Percentiles rank a stretch among this genome's conserved stretches.
Conservation (phyloP, 2,888 invertebrate species). For the Chrysina gloriosa region DNA sequence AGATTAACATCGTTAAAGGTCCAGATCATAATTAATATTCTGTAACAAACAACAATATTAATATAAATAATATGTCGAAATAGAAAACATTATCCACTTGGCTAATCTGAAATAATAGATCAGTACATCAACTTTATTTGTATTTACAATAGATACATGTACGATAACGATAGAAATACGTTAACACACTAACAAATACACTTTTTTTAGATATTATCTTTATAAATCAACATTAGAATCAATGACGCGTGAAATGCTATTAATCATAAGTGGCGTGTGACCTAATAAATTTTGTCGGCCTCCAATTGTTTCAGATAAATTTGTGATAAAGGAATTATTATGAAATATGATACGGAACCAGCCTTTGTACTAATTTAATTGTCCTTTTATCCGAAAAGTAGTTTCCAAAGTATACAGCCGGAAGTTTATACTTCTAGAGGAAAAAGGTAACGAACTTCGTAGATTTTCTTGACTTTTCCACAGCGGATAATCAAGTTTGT, state of each 20-base stretch:
- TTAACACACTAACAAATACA: slow-evolving; percentile 24
- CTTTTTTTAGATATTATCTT: slow-evolving; percentile 22
- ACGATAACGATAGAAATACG: slow-evolving; percentile 8
- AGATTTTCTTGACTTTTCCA: slow-evolving; percentile 3
- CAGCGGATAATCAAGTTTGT: slow-evolving; percentile 8
- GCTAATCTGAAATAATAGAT: slow-evolving; percentile 25
- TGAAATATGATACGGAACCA: slow-evolving; percentile 21
- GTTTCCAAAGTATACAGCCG: slow-evolving; percentile 4
- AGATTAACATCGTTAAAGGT: slow-evolving; percentile 42
- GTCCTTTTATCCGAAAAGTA: slow-evolving; percentile 13
- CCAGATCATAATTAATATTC: slow-evolving; percentile 25
- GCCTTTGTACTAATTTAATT: slow-evolving; percentile 32
- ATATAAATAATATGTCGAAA: slow-evolving; percentile 23
- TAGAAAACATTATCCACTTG: slow-evolving; percentile 9
- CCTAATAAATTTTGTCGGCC: slow-evolving; percentile 32
- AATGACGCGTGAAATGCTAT: slow-evolving; percentile 38
- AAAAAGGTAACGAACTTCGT: neutral
- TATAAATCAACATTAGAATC: slow-evolving; percentile 40
- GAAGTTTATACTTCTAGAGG: slow-evolving; percentile 11
- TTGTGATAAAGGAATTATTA: slow-evolving; percentile 35
- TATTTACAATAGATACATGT: slow-evolving; percentile 31
- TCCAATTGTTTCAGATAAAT: slow-evolving; percentile 40
- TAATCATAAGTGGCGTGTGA: slow-evolving; percentile 40
- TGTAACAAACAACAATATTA: slow-evolving; percentile 21
- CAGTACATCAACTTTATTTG: slow-evolving; percentile 18